Evolutionary conservation across 1,140 invertebrate genomes (phyloP).

Genomic region (Procambarus virginalis): DNA sequence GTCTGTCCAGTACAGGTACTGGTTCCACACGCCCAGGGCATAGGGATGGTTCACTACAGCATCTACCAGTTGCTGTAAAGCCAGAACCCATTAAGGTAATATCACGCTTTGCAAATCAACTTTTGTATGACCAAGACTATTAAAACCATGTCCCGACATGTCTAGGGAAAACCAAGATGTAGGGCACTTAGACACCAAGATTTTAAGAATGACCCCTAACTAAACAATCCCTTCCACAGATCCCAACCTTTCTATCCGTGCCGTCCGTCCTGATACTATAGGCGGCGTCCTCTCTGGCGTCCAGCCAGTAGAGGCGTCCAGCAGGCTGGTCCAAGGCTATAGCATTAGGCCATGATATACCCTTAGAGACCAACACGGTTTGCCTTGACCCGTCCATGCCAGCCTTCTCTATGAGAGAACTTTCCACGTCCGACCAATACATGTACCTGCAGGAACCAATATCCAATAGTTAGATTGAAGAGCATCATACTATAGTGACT

Average conservation of each 20-base stretch:
- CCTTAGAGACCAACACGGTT: slow-evolving; percentile 73
- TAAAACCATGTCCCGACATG: no score
- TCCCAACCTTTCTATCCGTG: slow-evolving; percentile 80
- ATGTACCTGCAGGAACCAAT: slow-evolving; percentile 6
- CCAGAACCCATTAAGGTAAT: no score
- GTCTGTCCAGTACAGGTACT: slow-evolving; percentile 88
- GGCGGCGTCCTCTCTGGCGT: slow-evolving; percentile 82
- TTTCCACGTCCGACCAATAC: slow-evolving; percentile 64
- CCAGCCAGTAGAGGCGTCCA: slow-evolving; percentile 80
- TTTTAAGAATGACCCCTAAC: no score
- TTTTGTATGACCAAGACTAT: no score
- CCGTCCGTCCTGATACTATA: slow-evolving; percentile 90
- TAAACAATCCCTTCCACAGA: background rate
- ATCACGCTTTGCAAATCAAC: no score
- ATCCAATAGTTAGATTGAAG: no score
- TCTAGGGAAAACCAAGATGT: no score
- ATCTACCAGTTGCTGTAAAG: slow-evolving; percentile 78
- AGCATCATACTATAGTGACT: no score
- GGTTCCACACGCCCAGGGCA: slow-evolving; percentile 84
- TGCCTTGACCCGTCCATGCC: slow-evolving; percentile 77
- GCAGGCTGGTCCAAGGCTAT: slow-evolving; percentile 80
- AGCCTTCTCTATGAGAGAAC: slow-evolving; percentile 74
- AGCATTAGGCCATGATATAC: slow-evolving; percentile 82
- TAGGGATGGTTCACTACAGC: slow-evolving; percentile 86
- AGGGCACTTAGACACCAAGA: no score